phyloP scores from a whole-genome alignment of 2,888 invertebrate genomes.

The Callinectes sapidus region DNA sequence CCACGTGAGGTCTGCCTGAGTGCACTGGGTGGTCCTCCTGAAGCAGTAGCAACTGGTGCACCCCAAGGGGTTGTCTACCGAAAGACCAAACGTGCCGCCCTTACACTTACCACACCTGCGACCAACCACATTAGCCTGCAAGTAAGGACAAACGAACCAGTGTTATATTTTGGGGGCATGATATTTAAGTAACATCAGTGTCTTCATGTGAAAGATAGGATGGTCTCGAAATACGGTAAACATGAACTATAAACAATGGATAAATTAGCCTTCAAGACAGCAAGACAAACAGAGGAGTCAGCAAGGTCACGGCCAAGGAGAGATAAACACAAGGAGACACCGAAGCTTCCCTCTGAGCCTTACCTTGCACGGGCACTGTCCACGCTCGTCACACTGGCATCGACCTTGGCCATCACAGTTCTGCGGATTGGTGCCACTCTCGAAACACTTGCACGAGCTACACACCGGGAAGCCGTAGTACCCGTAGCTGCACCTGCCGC shows the following conservation, averaged over 20 bases:
- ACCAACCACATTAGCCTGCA: conserved; percentile 87
- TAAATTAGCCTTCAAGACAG: too few species aligned
- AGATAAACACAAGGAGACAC: not conserved
- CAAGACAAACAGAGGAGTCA: too few species aligned
- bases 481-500: conserved; percentile 89
- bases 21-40: conserved; percentile 87
- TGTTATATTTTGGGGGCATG: not conserved
- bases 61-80: conserved; percentile 86
- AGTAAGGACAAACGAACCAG: conserved; percentile 63
- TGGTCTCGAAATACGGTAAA: too few species aligned
- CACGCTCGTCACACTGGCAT: conserved; percentile 79
- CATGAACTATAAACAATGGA: too few species aligned
- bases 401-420: conserved; percentile 69
- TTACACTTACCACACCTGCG: conserved; percentile 89
- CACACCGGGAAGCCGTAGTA: conserved; percentile 94
- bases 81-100: conserved; percentile 90
- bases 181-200: too few species aligned
- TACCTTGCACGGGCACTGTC: conserved; percentile 94
- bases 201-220: too few species aligned
- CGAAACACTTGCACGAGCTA: conserved; percentile 88
- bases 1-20: conserved; percentile 88
- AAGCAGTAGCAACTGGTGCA: conserved; percentile 98
- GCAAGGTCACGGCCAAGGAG: too few species aligned
- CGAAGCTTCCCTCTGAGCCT: conserved; percentile 60
- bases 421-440: conserved; percentile 81